These are phyloP conservation scores for Parotia lawesii DNA, from an alignment of 2,113 vertebrate genomes.

Conservation along the genomic window DNA sequence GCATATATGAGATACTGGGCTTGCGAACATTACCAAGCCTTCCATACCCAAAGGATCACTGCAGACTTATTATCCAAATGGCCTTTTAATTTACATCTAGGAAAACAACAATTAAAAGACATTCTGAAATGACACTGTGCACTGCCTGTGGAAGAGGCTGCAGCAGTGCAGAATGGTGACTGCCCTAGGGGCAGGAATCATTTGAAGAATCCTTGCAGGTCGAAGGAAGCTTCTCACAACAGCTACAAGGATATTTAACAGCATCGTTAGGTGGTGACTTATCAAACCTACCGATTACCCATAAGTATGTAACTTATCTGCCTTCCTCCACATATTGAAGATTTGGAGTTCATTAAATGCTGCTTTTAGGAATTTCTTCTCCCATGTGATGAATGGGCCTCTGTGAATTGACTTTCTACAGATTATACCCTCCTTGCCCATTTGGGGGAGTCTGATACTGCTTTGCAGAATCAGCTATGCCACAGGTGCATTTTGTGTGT, in stretches of 20 bases:
- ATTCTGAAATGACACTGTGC: background rate
- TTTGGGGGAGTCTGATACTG: constrained; percentile 29
- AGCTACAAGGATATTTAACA: background rate
- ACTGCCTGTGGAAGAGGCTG: background rate
- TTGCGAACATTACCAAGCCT: background rate
- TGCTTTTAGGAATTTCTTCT: background rate
- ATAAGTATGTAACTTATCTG: background rate
- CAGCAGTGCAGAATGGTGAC: background rate
- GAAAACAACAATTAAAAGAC: background rate
- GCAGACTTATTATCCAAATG: background rate
- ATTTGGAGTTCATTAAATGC: background rate
- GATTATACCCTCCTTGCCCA: background rate
- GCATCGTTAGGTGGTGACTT: background rate
- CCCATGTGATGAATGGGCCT: background rate
- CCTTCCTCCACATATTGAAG: background rate
- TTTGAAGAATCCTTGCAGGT: background rate
- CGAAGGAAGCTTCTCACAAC: background rate
- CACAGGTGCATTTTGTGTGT: background rate
- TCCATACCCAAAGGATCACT: background rate
- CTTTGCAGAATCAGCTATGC: background rate
- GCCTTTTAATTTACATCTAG: background rate
- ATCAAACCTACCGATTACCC: background rate
- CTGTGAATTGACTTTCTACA: background rate
- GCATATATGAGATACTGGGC: too few relatives aligned
- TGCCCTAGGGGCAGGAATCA: background rate